phyloP scores from a whole-genome alignment of 2,888 invertebrate genomes.

The Melolontha melolontha region DNA sequence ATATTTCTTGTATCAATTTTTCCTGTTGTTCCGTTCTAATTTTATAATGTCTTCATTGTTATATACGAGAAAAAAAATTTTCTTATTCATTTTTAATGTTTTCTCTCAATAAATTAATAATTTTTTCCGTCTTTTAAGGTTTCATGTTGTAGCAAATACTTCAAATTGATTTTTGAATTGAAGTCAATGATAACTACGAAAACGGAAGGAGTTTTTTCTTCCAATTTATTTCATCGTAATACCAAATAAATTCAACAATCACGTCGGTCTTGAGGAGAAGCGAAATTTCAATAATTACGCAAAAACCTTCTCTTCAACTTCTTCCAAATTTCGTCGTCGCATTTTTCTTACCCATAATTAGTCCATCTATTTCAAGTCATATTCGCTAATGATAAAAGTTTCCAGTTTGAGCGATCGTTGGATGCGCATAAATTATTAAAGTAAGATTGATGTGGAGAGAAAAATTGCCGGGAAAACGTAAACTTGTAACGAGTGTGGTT shows the following conservation, averaged over 20 bases:
- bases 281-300: slow-evolving; percentile 9
- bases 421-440: slow-evolving; percentile 56
- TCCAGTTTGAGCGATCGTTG: slow-evolving; percentile 49
- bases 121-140: too few relatives aligned
- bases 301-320: slow-evolving; percentile 7
- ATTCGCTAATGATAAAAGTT: slow-evolving; percentile 55
- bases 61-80: too few relatives aligned
- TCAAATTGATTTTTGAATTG: not conserved
- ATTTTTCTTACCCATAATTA: slow-evolving; percentile 52
- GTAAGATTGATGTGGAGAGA: slow-evolving; percentile 55
- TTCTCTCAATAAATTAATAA: too few relatives aligned
- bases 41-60: too few relatives aligned
- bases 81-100: too few relatives aligned
- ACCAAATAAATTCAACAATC: not conserved
- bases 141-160: too few relatives aligned
- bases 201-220: slow-evolving; percentile 5
- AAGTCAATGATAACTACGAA: not conserved
- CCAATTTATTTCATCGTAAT: not conserved
- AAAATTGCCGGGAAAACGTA: slow-evolving; percentile 38
- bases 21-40: too few relatives aligned
- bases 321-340: slow-evolving; percentile 45
- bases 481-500: slow-evolving; percentile 26
- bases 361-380: slow-evolving; percentile 42
- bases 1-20: too few relatives aligned
- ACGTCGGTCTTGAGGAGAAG: slow-evolving; percentile 4